Conservation (phyloP, 2,888 invertebrate species). For the Pheosia gnoma region DNA sequence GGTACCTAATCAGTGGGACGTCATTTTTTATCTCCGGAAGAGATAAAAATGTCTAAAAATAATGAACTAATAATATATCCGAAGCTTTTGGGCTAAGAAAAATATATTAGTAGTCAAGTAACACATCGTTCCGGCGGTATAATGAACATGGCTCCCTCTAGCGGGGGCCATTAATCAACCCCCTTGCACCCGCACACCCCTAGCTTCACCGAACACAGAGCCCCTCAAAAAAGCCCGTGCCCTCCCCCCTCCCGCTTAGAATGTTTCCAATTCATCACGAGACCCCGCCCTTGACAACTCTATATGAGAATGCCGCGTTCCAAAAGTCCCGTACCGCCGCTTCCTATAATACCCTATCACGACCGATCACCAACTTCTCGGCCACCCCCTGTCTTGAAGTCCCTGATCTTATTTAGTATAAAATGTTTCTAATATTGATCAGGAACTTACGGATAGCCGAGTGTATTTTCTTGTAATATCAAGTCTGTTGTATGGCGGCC, state of each 20-base stretch:
- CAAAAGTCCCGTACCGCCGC: constrained; percentile 57
- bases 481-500: constrained; percentile 66
- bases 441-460: constrained; percentile 54
- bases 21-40: constrained; percentile 74
- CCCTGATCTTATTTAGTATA: constrained; percentile 35
- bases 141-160: constrained; percentile 83
- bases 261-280: constrained; percentile 84
- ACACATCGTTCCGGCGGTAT: constrained; percentile 80
- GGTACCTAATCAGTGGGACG: constrained; percentile 56
- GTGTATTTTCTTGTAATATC: constrained; percentile 74
- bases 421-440: constrained; percentile 40
- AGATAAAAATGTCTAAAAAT: constrained; percentile 78
- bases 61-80: constrained; percentile 75
- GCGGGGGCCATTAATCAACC: constrained; percentile 76
- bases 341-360: constrained; percentile 32
- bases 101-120: constrained; percentile 81
- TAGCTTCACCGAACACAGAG: constrained; percentile 56
- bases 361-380: constrained; percentile 44
- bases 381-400: constrained; percentile 46
- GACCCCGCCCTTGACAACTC: constrained; percentile 86
- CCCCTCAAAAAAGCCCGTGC: constrained; percentile 75
- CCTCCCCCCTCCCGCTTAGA: constrained; percentile 68
- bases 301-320: constrained; percentile 77
- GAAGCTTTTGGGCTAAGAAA: constrained; percentile 65
- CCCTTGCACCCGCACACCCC: constrained; percentile 59